These are phyloP conservation scores for Parotocinclus haroldoi DNA, from an alignment of 2,797 vertebrate species.

Conservation along the genomic window DNA sequence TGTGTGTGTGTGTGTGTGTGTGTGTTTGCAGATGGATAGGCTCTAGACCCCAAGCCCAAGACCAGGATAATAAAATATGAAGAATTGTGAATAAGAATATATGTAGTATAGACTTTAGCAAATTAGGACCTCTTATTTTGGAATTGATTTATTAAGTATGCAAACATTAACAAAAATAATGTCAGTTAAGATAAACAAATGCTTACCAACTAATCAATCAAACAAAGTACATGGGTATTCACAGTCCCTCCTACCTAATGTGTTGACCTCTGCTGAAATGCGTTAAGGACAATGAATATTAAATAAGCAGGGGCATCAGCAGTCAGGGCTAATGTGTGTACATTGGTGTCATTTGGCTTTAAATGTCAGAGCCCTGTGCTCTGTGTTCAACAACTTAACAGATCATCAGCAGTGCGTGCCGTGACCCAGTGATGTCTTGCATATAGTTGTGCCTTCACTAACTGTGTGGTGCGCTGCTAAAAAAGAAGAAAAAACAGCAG, in stretches of 20 bases:
- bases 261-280: conserved; percentile 24
- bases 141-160: too few species aligned
- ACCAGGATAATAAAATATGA: too few species aligned
- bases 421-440: conserved; percentile 6
- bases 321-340: conserved; percentile 26
- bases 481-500: not conserved
- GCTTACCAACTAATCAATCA: conserved; percentile 37
- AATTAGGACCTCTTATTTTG: too few species aligned
- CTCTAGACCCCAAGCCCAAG: too few species aligned
- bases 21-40: too few species aligned
- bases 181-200: too few species aligned
- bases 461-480: not conserved
- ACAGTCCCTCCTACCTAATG: conserved; percentile 10
- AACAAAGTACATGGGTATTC: conserved; percentile 11
- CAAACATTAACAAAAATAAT: too few species aligned
- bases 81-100: too few species aligned
- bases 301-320: conserved; percentile 16
- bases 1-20: too few species aligned
- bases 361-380: conserved; percentile 40
- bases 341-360: conserved; percentile 31
- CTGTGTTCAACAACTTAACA: conserved; percentile 11
- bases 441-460: not conserved
- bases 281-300: conserved; percentile 34
- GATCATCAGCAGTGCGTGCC: not conserved
- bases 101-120: too few species aligned